Evolutionary conservation across 1,140 invertebrate species (phyloP).

Genomic region (Pseudomyrmex cubaensis): DNA sequence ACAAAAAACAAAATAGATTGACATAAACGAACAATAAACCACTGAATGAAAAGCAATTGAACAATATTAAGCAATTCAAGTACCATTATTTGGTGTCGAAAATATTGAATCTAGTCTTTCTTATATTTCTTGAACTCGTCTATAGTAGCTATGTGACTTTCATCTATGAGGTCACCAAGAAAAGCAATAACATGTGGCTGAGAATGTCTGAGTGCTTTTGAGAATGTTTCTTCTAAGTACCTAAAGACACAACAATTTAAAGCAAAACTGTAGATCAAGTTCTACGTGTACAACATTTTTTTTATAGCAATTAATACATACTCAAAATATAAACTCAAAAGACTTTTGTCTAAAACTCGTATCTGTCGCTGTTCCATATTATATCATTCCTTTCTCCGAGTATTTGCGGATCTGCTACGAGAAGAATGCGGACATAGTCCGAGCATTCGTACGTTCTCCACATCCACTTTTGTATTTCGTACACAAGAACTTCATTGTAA

Average conservation of each 20-base stretch:
- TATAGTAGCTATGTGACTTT: constrained; percentile 92
- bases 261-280: constrained; percentile 53
- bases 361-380: constrained; percentile 94
- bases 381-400: constrained; percentile 91
- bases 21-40: not conserved
- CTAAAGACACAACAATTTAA: constrained; percentile 82
- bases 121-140: constrained; percentile 90
- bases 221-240: constrained; percentile 93
- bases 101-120: constrained; percentile 90
- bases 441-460: constrained; percentile 86
- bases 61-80: not conserved
- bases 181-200: constrained; percentile 92
- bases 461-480: constrained; percentile 85
- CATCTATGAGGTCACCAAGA: constrained; percentile 95
- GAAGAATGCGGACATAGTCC: constrained; percentile 89
- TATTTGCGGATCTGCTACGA: constrained; percentile 97
- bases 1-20: no score
- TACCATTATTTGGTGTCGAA: constrained; percentile 86
- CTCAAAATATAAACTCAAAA: not conserved
- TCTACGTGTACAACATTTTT: not conserved
- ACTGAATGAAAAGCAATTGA: not conserved
- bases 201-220: constrained; percentile 89
- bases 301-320: no score
- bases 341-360: constrained; percentile 62
- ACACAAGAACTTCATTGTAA: constrained; percentile 87